Evolutionary conservation across 2,888 invertebrate genomes (phyloP).

Genomic region (Parelbella ahira): DNA sequence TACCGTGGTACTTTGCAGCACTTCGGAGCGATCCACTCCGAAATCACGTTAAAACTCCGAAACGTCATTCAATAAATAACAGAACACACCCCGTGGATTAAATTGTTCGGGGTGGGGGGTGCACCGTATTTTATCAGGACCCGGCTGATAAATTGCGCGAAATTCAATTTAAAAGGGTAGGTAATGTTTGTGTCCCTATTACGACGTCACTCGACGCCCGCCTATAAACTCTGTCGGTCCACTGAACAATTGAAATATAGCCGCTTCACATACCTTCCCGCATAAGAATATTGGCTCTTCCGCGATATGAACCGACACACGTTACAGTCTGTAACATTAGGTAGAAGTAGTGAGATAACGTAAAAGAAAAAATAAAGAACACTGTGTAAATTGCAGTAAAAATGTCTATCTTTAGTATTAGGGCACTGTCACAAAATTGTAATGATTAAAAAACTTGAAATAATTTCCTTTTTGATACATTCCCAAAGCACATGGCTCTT

Average conservation of each 20-base stretch:
- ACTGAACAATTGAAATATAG: constrained; percentile 71
- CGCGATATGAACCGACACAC: constrained; percentile 18
- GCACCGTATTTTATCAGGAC: constrained; percentile 60
- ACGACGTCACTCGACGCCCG: constrained; percentile 62
- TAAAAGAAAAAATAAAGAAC: no score
- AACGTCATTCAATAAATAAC: constrained; percentile 50
- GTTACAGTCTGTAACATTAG: no score
- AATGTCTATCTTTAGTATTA: no score
- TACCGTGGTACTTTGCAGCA: not conserved
- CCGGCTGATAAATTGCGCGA: constrained; percentile 67
- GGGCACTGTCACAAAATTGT: no score
- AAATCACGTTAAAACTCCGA: constrained; percentile 35
- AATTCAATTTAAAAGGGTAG: constrained; percentile 78
- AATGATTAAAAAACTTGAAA: no score
- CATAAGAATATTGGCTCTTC: constrained; percentile 53
- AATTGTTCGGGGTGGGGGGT: constrained; percentile 50
- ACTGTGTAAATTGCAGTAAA: no score
- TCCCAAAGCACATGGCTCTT: no score
- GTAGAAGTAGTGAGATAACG: no score
- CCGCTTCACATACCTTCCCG: constrained; percentile 46
- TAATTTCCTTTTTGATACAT: no score
- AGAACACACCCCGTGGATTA: constrained; percentile 53
- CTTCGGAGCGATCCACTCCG: constrained; percentile 20
- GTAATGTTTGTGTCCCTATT: constrained; percentile 75
- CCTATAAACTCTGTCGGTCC: constrained; percentile 67